These are phyloP conservation scores for Andrena camellia DNA, from an alignment of 2,888 invertebrate species.

Conservation along the genomic window DNA sequence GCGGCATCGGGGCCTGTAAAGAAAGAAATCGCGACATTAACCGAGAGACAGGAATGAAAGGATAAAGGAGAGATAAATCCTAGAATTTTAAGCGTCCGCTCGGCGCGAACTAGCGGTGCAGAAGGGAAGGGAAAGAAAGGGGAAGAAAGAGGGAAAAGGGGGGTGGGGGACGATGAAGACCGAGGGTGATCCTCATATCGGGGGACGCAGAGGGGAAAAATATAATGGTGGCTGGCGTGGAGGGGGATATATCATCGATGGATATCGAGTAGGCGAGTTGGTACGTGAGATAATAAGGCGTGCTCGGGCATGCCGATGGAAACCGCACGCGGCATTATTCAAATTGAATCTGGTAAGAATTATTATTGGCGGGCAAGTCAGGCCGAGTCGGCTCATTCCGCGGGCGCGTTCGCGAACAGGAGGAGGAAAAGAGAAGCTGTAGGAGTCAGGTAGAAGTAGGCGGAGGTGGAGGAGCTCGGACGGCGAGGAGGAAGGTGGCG, in stretches of 20 bases:
- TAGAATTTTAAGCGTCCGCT: conserved; percentile 60
- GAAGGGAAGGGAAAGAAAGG: conserved; percentile 15
- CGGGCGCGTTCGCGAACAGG: conserved; percentile 76
- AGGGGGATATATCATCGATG: conserved; percentile 77
- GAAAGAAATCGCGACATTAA: conserved; percentile 34
- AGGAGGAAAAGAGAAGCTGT: conserved; percentile 66
- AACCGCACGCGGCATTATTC: conserved; percentile 85
- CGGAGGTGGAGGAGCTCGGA: conserved; percentile 8
- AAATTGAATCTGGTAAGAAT: conserved; percentile 84
- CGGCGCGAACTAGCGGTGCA: conserved; percentile 48
- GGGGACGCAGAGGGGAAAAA: conserved; percentile 65
- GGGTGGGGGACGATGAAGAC: conserved; percentile 26
- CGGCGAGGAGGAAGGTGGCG: conserved; percentile 20
- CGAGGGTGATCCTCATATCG: conserved; percentile 50
- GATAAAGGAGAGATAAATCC: conserved; percentile 68
- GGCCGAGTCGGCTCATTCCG: conserved; percentile 76
- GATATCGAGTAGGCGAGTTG: conserved; percentile 82
- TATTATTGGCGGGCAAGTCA: conserved; percentile 82
- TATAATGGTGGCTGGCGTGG: conserved; percentile 71
- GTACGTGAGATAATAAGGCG: conserved; percentile 85
- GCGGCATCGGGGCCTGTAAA: neutral
- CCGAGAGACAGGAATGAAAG: conserved; percentile 49
- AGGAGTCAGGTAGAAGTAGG: conserved; percentile 46
- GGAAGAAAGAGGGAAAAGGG: conserved; percentile 13
- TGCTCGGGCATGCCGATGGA: conserved; percentile 82